Evolutionary conservation across 2,797 vertebrate genomes (phyloP).

Genomic region (Helicolenus hilgendorfi): DNA sequence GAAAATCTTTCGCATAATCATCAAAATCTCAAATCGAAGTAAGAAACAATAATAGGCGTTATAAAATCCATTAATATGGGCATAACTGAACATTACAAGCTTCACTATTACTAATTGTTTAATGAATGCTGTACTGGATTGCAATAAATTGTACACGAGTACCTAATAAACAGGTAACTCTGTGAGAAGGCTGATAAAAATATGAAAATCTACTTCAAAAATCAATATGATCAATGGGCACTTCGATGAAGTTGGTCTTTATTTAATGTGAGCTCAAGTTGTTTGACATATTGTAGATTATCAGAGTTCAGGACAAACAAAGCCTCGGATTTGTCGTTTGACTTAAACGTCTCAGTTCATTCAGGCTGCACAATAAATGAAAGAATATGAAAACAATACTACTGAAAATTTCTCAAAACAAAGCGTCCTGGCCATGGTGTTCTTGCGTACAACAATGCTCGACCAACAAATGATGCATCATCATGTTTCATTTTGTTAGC

Average conservation of each 20-base stretch:
- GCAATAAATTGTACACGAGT: accelerated
- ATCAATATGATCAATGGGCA: not conserved
- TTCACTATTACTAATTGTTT: not conserved
- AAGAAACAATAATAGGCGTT: not conserved
- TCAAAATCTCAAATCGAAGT: too few relatives aligned
- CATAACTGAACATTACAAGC: not conserved
- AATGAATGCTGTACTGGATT: not conserved
- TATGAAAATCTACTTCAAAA: too few relatives aligned
- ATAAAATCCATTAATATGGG: not conserved
- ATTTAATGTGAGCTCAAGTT: conserved; percentile 31
- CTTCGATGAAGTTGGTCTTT: conserved; percentile 51
- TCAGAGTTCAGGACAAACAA: conserved; percentile 3
- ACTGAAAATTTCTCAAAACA: not conserved
- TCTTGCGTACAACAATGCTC: not conserved
- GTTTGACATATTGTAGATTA: conserved; percentile 5
- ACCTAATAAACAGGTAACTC: too few relatives aligned
- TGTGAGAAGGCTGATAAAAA: too few relatives aligned
- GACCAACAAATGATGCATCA: not conserved
- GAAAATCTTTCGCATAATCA: not conserved
- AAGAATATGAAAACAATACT: not conserved
- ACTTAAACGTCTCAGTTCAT: not conserved
- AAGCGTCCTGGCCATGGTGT: not conserved
- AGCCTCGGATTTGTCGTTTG: not conserved
- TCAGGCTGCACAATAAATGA: not conserved
- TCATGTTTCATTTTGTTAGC: not conserved